Percentiles rank a stretch among this genome's conserved stretches.
These are phyloP conservation scores for Meles meles DNA, from an alignment of 2,113 vertebrate genomes.

Conservation along the genomic window DNA sequence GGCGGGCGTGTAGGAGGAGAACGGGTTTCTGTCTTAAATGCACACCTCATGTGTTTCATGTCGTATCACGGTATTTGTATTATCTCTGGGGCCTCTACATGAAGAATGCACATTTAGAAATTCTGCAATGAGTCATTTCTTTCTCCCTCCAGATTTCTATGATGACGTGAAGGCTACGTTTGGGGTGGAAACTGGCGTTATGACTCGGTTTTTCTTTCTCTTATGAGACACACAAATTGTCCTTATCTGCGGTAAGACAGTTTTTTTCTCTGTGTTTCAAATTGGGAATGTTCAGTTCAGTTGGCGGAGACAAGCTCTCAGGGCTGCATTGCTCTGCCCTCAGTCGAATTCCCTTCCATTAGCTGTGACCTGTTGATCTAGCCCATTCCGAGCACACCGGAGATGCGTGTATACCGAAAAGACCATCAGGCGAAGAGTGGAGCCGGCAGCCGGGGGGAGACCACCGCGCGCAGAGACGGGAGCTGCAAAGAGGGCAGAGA, in stretches of 20 bases:
- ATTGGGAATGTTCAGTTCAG: neutral
- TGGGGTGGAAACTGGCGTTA: accelerated
- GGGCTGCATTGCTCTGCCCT: neutral
- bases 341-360: neutral
- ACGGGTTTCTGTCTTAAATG: neutral
- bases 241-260: neutral
- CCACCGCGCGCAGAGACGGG: neutral
- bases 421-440: neutral
- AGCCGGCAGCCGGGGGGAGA: accelerated
- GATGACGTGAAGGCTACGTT: accelerated
- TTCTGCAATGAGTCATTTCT: neutral
- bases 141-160: neutral
- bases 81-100: neutral
- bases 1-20: accelerated
- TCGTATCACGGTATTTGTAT: neutral
- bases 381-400: accelerated
- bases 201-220: neutral
- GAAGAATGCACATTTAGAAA: neutral
- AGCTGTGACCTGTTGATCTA: neutral
- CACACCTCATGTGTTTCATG: neutral
- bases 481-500: accelerated
- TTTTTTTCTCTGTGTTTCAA: neutral
- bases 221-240: neutral
- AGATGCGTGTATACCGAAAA: accelerated
- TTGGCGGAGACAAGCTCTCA: neutral